Base-by-base conservation (phyloP, 2,113 vertebrate genomes). In the Corythornis cristatus region DNA sequence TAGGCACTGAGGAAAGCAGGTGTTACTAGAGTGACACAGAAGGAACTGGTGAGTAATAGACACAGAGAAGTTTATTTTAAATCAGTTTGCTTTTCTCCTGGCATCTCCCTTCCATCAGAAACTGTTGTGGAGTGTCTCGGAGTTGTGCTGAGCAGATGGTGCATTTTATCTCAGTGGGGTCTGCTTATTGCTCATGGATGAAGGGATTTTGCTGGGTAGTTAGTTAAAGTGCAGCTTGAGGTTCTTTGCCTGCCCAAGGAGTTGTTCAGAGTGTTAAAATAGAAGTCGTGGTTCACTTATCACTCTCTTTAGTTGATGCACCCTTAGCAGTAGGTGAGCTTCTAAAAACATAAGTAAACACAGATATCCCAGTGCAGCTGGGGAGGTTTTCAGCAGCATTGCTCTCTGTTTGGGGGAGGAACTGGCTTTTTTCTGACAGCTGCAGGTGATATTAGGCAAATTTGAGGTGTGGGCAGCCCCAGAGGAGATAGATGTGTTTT, bases 111-210 rank as follows among this genome's bases (percentile, higher is more conserved):
- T 86, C 76, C 79, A 45, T 87, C 62, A 70, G 88, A 81, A 94
- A 77, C 64, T 53, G 40, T 89, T 81, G 51, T 48, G 17, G 70
- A 40, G 54, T 67, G 75, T 89, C 87, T 53, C 43, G 65, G 87
- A 74, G 51, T 76, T 89, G 79, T 74, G 56, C 56, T 83, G 83
- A 92, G 75, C 87, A 96, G 94, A 94, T 94, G 94, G 84, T 88
- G 60, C 4, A 1, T 87, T 89, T 95, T 76, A 19, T 91, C 91
- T 87, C 93, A 73, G 43, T 60, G 71, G 91, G 83, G 26, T 50
- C 74, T 93, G n/a, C 76, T 71, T 93, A 64, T 42, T 81, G 73
- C 57, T 93, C 1, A 2, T 84, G 73, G 68, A 86, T 90, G 57
- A 81, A 93, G 60, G 65, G 68, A 65, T 88, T 92, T 85, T 91